Evolutionary conservation across 2,888 invertebrate genomes (phyloP).

Genomic region (Cylloceria caligata): DNA sequence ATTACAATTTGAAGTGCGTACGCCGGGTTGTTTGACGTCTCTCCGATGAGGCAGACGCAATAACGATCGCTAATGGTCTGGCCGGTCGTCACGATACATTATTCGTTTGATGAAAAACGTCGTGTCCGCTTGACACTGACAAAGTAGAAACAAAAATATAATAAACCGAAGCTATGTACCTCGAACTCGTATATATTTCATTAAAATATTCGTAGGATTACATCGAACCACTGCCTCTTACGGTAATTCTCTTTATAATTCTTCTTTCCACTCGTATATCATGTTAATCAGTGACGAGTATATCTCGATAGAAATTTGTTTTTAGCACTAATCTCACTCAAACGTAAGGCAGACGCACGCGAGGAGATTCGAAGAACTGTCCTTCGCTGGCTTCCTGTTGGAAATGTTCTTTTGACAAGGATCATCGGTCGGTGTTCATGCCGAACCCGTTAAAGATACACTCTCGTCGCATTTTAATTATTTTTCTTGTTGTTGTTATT

Average conservation of each 20-base stretch:
- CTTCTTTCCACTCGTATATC: background rate
- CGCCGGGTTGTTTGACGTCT: background rate
- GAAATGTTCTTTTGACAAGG: constrained; percentile 30
- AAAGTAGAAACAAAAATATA: background rate
- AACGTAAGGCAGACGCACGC: constrained; percentile 3
- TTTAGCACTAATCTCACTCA: constrained; percentile 16
- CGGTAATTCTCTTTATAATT: background rate
- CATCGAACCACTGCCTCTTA: background rate
- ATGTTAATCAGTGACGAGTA: background rate
- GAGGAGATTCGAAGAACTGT: background rate
- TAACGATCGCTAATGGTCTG: background rate
- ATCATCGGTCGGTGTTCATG: constrained; percentile 44
- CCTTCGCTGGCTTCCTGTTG: background rate
- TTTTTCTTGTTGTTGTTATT: constrained; percentile 7
- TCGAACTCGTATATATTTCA: background rate
- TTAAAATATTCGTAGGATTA: background rate
- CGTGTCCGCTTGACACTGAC: background rate
- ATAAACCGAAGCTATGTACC: background rate
- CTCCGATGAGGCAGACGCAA: background rate
- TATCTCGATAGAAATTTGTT: background rate
- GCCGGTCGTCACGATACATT: background rate
- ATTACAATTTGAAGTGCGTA: background rate
- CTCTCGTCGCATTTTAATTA: constrained; percentile 45
- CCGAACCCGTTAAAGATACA: constrained; percentile 39
- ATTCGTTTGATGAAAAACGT: background rate